phyloP scores from a whole-genome alignment of 2,888 invertebrate genomes.

The Brachyptera risi region DNA sequence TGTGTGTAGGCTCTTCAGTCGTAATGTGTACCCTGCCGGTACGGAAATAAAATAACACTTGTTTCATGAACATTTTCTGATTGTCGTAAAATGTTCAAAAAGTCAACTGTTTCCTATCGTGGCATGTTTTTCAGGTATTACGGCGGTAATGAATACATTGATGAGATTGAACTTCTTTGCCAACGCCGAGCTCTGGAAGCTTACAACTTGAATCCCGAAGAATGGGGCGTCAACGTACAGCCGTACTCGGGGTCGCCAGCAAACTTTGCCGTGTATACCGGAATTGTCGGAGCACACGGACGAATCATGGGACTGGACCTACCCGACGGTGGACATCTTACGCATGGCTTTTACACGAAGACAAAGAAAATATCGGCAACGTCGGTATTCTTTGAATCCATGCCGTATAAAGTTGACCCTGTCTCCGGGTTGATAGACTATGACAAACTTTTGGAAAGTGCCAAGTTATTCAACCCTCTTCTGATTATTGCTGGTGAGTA shows the following conservation, averaged over 20 bases:
- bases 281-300: slow-evolving; percentile 83
- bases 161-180: slow-evolving; percentile 85
- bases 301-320: slow-evolving; percentile 94
- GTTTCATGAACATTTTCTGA: no score
- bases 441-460: slow-evolving; percentile 75
- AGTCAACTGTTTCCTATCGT: no score
- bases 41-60: no score
- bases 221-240: slow-evolving; percentile 98
- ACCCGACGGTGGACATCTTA: slow-evolving; percentile 95
- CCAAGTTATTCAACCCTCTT: slow-evolving; percentile 84
- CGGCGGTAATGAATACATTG: slow-evolving; percentile 94
- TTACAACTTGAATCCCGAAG: slow-evolving; percentile 71
- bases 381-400: slow-evolving; percentile 95
- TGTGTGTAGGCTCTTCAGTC: no score
- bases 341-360: slow-evolving; percentile 85
- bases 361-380: slow-evolving; percentile 93
- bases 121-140: slow-evolving; percentile 85
- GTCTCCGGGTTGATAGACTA: slow-evolving; percentile 89
- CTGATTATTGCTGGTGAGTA: slow-evolving; percentile 78
- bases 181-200: slow-evolving; percentile 83
- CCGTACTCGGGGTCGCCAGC: slow-evolving; percentile 95
- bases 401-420: slow-evolving; percentile 90
- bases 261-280: slow-evolving; percentile 95
- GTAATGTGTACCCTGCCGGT: no score
- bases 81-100: no score